Base-by-base conservation (phyloP, 1,140 invertebrate genomes). In the Amphibalanus amphitrite region DNA sequence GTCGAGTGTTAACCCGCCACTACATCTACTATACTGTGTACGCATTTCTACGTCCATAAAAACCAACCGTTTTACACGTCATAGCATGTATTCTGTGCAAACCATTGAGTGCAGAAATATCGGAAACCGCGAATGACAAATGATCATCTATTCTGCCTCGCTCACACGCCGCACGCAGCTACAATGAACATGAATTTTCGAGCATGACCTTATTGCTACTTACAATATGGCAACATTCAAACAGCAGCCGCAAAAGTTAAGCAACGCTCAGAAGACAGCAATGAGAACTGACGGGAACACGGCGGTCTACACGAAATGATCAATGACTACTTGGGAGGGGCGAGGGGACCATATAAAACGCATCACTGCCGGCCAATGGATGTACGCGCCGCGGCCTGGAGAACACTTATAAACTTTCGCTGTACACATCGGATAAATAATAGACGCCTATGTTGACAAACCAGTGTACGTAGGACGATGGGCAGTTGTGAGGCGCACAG, bases 181-280 rank as follows among this genome's bases (percentile, higher is more conserved):
- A 59, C 47, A 59, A 59, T 59, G 47, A 59, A 59, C 47, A 59
- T 59, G 47, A 59, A 59, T 59, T 59, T 59, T 59, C 47, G 47
- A 59, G 47, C 47, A 59, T 59, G 47, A 59, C 47, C 47, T 59
- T 59, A 59, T 59, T 59, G 47, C 47, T 59, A 59, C 10, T 59
- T 59, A 59, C 47, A 59, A 59, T 59, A 59, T 59, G 47, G 47
- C 47, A 59, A 59, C 47, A 59, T 59, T 23, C 20, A 23, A 59
- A 59, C 10, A 59, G 47, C 47, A 23, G 47, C 47, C 47, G 47
- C 47, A 23, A 59, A n/a, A 59, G 13, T 59, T 13, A 20, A 23
- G 47, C 47, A 59, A 6, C 47, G 47, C 47, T 20, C 47, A 59
- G 20, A 20, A 59, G 47, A 59, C 10, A 59, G 47, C 10, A 3